Evolutionary conservation across 2,797 vertebrate genomes (phyloP).

Genomic region (Tauraco hartlaubi): DNA sequence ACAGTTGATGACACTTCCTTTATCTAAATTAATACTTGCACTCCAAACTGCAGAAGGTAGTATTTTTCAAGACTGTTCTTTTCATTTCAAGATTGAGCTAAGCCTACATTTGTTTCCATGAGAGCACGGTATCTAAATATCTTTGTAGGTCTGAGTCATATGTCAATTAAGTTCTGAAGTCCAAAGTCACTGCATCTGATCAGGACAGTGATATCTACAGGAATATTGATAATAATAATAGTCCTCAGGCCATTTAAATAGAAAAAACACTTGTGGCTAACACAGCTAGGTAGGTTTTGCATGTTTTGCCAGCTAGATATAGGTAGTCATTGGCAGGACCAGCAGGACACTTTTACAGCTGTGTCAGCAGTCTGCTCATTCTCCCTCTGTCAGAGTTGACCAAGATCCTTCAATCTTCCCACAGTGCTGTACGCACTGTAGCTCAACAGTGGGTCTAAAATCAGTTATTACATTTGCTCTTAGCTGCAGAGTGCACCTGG

Average conservation of each 20-base stretch:
- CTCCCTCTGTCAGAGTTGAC: neutral
- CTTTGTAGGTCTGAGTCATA: neutral
- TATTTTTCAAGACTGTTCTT: neutral
- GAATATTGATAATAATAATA: neutral
- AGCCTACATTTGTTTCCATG: neutral
- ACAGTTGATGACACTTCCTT: neutral
- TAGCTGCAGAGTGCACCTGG: neutral
- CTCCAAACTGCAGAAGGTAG: neutral
- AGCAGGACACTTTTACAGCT: neutral
- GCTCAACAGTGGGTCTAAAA: neutral
- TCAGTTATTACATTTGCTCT: neutral
- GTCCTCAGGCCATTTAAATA: neutral
- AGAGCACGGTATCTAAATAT: neutral
- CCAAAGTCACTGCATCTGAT: neutral
- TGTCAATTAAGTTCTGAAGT: neutral
- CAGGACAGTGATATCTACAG: neutral
- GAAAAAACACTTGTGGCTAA: neutral
- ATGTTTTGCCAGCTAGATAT: neutral
- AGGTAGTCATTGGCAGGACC: neutral
- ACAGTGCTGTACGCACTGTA: neutral
- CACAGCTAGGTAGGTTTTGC: neutral
- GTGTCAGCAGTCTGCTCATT: neutral
- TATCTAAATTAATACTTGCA: neutral
- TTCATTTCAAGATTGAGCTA: neutral
- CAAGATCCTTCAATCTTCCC: neutral